Evolutionary conservation across 2,888 invertebrate genomes (phyloP).

Genomic region (Chloroclysta siterata): DNA sequence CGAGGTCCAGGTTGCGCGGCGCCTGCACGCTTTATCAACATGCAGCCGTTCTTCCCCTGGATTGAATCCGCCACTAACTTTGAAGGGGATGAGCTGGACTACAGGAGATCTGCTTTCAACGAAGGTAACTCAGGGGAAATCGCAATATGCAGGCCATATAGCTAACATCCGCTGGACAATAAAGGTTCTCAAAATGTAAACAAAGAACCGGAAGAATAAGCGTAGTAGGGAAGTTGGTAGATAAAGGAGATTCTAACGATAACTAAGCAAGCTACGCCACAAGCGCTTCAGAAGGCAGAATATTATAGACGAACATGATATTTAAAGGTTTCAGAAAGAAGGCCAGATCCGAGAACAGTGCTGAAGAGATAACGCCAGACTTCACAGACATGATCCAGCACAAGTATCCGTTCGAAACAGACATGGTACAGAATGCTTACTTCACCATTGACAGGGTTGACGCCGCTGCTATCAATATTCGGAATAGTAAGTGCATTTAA

Average conservation of each 20-base stretch:
- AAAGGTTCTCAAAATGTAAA: too few relatives aligned
- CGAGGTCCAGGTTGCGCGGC: slow-evolving; percentile 63
- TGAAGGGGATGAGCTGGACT: slow-evolving; percentile 25
- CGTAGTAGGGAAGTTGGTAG: too few relatives aligned
- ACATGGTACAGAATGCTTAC: neutral
- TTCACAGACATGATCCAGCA: neutral
- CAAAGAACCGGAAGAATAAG: too few relatives aligned
- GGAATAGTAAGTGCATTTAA: slow-evolving; percentile 1
- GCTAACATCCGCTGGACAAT: neutral
- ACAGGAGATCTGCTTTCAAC: slow-evolving; percentile 30
- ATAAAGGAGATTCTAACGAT: too few relatives aligned
- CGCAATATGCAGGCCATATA: neutral
- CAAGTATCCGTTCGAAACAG: slow-evolving; percentile 11
- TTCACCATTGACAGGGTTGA: slow-evolving; percentile 17
- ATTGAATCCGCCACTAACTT: slow-evolving; percentile 48
- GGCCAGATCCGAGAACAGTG: neutral
- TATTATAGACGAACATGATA: too few relatives aligned
- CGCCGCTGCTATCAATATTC: slow-evolving; percentile 5
- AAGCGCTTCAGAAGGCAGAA: too few relatives aligned
- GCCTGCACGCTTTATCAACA: slow-evolving; percentile 58
- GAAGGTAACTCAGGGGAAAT: slow-evolving; percentile 12
- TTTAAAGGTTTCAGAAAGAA: slow-evolving; percentile 6
- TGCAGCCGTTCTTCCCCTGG: slow-evolving; percentile 56
- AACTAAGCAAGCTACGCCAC: too few relatives aligned
- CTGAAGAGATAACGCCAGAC: slow-evolving; percentile 1